Evolutionary conservation across 2,113 vertebrate genomes (phyloP), one percentile per base, ranked within the genome.

Genomic region (Ptyas mucosa): DNA sequence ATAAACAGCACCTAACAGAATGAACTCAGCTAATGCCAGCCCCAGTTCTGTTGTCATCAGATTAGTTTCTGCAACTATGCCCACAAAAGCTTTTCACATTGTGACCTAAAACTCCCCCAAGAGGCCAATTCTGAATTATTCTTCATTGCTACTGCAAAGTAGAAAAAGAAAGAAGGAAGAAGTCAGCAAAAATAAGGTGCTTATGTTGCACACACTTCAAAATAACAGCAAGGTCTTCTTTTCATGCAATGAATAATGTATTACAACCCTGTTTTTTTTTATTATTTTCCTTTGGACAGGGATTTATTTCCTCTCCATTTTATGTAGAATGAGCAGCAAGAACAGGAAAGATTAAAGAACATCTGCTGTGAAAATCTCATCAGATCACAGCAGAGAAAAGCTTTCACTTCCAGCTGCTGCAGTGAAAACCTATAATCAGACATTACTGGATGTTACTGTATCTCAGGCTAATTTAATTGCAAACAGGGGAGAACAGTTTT

Each of bases 281-380:
- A 14, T 5, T 58, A 23, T 2, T 93, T 94, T 61, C 90, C 89
- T 61, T 49, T 88, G 94, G 91, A 87, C 34, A 94, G 69, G 89
- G 91, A 95, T 95, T 94, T 95, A 89, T 29, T 85, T 69, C n/a
- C 91, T n/a, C 21, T 91, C 57, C 54, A 9, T 14, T 91, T 57
- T 26, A 51, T 8, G 34, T 54, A 14, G 1, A 92, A 92, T 93
- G 96, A 95, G 88, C 39, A 92, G 90, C 94, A 93, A 90, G 18
- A 89, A 51, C 29, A 95, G 92, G n/a, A 93, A 95, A 96, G 94
- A 92, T 91, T 91, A 94, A 95, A 94, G 90, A 95, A 29, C 90
- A 91, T 91, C 94, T 87, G 57, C 58, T 92, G 85, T 23, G 26
- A 88, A 0, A 92, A 81, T 81, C 24, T 75, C 46, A 0, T 58